Base-by-base conservation (phyloP, 2,113 vertebrate species). In the Antigone vipio region DNA sequence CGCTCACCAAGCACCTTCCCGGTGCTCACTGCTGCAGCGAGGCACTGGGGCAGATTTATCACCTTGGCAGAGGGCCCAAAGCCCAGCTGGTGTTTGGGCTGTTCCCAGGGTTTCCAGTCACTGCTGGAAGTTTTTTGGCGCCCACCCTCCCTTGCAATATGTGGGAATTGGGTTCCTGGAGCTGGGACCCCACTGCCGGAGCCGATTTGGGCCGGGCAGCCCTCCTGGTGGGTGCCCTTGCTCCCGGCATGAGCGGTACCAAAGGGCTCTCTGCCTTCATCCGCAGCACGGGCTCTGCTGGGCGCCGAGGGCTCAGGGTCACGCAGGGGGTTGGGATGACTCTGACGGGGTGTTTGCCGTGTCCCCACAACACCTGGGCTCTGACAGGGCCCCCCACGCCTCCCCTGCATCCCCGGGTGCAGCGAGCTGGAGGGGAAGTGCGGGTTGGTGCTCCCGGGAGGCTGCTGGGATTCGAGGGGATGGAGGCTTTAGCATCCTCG, bases 331-430 rank as follows among this genome's bases (percentile, higher is more conserved):
- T 1, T 42, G 49, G 35, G 23, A 2, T 35, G 2, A 2, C 79
- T 23, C 20, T 77, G 53, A 30, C 0, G 0, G 50, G 27, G n/a
- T 13, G 30, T 67, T 40, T 83, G 45, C 35, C 3, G 0, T 24
- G 58, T 63, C 62, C 34, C 34, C 40, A 24, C 63, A 59, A 13
- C 18, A 13, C 56, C 56, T 5, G 40, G 12, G 26, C 35, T n/a
- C n/a, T 1, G 26, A 9, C n/a, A 50, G 10, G 3, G 5, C 8
- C 30, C n/a, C 52, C 40, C 2, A 1, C 2, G 16, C 12, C 5
- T 15, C 78, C 34, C 32, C 30, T 52, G 42, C 71, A 45, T 32
- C 47, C 1, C 1, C 0, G 47, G 67, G 18, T 22, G 60, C 42
- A 15, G 83, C 4, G 4, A 40, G 34, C 45, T 3, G 5, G 47